Conservation (phyloP, 2,888 invertebrate species). For the Hartigia nigra region DNA sequence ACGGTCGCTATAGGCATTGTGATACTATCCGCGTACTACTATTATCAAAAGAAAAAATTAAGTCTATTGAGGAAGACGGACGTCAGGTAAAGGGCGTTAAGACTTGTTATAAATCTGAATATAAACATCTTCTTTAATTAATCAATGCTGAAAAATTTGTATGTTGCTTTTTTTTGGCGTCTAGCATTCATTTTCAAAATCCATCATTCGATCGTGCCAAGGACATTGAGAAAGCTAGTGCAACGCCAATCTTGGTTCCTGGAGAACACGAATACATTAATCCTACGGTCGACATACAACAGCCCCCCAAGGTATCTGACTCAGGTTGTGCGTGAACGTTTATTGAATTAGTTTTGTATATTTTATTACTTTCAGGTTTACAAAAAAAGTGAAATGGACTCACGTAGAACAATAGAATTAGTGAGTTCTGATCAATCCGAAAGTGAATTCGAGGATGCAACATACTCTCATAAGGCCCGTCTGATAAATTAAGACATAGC, state of each 20-base stretch:
- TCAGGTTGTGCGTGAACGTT: not conserved
- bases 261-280: constrained; percentile 61
- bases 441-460: constrained; percentile 2
- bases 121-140: not conserved
- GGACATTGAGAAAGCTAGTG: constrained; percentile 28
- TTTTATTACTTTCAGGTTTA: not conserved
- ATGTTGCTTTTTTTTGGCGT: constrained; percentile 12
- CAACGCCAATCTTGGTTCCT: constrained; percentile 43
- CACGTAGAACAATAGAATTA: not conserved
- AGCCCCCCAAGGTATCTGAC: constrained; percentile 12
- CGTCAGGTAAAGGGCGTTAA: constrained; percentile 31
- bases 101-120: not conserved
- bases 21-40: constrained; percentile 40
- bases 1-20: constrained; percentile 31
- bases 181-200: constrained; percentile 61
- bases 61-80: constrained; percentile 30
- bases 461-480: not conserved
- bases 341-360: not conserved
- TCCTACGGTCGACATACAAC: constrained; percentile 38
- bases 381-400: not conserved
- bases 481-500: not conserved
- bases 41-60: constrained; percentile 42
- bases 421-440: not conserved
- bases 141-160: constrained; percentile 13
- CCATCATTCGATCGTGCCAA: constrained; percentile 48